phyloP scores from a whole-genome alignment of 2,797 vertebrate species.

The Prionace glauca region DNA sequence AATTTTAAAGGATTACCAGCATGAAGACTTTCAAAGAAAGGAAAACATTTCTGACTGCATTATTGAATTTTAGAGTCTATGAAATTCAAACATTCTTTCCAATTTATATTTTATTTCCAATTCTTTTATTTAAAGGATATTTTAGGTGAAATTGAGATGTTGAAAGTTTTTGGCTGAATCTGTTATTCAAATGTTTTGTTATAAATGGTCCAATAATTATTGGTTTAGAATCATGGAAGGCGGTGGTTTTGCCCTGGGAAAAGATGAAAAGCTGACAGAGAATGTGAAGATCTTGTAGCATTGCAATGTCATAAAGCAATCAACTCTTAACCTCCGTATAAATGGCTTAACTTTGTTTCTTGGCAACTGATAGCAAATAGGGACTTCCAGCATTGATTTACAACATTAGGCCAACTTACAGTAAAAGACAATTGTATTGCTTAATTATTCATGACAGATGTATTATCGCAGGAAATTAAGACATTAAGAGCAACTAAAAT shows the following conservation, averaged over 20 bases:
- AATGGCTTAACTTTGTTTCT: constrained; percentile 43
- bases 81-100: not conserved
- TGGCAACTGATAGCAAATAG: constrained; percentile 42
- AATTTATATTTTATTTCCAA: not conserved
- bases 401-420: constrained; percentile 54
- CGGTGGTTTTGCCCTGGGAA: not conserved
- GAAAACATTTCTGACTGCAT: not conserved
- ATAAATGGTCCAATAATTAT: not conserved
- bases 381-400: constrained; percentile 54
- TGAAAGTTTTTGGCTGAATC: not conserved
- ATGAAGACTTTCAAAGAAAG: not conserved
- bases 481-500: constrained; percentile 55
- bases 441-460: constrained; percentile 64
- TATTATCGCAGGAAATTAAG: constrained; percentile 60
- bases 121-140: not conserved
- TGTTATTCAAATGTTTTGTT: not conserved
- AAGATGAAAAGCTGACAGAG: not conserved
- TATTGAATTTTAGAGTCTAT: not conserved
- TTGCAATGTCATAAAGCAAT: not conserved
- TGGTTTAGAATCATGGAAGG: not conserved
- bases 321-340: not conserved
- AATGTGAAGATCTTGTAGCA: not conserved
- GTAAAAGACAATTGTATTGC: constrained; percentile 52
- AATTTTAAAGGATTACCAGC: not conserved
- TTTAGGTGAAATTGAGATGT: not conserved